These are phyloP conservation scores for Loriculus beryllinus DNA, from an alignment of 2,797 vertebrate genomes.

Conservation along the genomic window DNA sequence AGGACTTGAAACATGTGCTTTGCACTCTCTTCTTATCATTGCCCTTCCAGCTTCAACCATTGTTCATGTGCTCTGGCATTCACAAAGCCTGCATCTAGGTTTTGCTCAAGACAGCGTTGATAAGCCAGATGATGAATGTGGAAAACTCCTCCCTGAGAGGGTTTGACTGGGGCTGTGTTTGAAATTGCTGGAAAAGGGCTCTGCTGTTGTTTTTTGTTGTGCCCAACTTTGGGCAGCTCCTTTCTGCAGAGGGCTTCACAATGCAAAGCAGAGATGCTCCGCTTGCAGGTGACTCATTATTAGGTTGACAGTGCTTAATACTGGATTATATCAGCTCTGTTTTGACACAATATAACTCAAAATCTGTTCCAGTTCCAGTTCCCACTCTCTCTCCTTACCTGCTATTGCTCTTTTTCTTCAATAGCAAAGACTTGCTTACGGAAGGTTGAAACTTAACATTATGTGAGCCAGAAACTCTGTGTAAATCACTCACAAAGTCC, in stretches of 20 bases:
- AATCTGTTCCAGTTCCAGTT: background rate
- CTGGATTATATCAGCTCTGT: background rate
- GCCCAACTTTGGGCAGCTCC: background rate
- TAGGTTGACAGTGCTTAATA: background rate
- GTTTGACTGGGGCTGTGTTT: background rate
- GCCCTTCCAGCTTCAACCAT: background rate
- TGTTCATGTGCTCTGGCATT: conserved; percentile 54
- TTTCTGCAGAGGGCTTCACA: background rate
- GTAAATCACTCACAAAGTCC: background rate
- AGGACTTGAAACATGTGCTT: conserved; percentile 61
- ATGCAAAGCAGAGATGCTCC: background rate
- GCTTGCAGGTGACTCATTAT: background rate
- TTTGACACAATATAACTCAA: background rate
- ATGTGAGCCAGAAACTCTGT: background rate
- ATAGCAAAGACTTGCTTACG: background rate
- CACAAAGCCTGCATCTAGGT: conserved; percentile 16
- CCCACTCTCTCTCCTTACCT: background rate
- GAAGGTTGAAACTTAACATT: background rate
- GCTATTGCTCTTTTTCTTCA: background rate
- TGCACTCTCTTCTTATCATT: conserved; percentile 48
- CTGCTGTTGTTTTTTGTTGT: background rate
- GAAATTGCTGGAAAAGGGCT: background rate
- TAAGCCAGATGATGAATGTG: conserved; percentile 58
- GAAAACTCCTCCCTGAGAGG: conserved; percentile 42
- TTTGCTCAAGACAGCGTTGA: conserved; percentile 28